Base-by-base conservation (phyloP, 1,140 invertebrate species). In the Aphaenogaster rudis region DNA sequence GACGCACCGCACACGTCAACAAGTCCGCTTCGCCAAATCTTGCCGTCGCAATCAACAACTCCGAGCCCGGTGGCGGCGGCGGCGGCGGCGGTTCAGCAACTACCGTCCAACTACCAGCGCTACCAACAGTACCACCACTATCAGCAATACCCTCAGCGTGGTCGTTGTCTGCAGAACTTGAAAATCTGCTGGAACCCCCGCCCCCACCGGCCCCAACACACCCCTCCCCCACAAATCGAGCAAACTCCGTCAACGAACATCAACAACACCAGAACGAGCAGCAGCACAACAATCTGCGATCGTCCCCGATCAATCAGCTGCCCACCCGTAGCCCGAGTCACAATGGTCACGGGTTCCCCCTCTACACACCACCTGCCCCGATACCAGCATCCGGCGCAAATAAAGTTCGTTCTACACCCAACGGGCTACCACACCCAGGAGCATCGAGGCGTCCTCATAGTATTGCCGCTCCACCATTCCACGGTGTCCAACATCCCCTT, bases 331-430 rank as follows among this genome's bases (percentile, higher is more conserved):
- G 88, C 93, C 94, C 91, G 92, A 96, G 84, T 92, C 93, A 94
- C 93, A 96, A 96, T 93, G 96, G 96, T 89, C 94, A 95, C 92
- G 95, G 95, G 86, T 96, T 96, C 94, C 95, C 95, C 57, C 94
- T 96, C 52, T 96, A 96, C 92, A 96, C 95, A 28, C 96, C 96
- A 86, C 96, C 96, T 87, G 95, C 95, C 21, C 96, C 96, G 79
- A 95, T 96, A 86, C 92, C 94, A 76, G 94, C 95, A 91, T 93
- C 95, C 64, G 92, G 94, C 45, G 89, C 95, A 95, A 91, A 95
- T 95, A 94, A 96, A 96, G 45, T 95, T 95, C 89, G 94, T 94
- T 74, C 95, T 94, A 93, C 92, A 90, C 92, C 95, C 94, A 90
- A 95, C 94, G 89, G 94, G 94, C 48, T 95, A 93, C 95, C 81